Evolutionary conservation across 23 tunicate species (phyloP).

Genomic region (Aplidium turbinatum): DNA sequence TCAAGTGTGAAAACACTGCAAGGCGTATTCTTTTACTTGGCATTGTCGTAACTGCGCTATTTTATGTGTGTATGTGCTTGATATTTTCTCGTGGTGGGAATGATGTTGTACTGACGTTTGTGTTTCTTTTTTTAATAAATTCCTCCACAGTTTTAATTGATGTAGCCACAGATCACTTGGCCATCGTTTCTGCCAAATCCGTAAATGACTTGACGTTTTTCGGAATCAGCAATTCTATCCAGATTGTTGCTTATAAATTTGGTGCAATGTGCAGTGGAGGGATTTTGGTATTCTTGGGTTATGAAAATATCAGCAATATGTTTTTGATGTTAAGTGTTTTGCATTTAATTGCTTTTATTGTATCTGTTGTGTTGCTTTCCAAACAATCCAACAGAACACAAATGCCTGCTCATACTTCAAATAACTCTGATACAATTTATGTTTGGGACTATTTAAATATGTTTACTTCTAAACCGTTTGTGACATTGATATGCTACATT

Average conservation of each 20-base stretch:
- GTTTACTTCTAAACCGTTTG: neutral
- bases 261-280: conserved; percentile 52
- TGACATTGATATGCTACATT: neutral
- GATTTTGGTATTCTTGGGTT: conserved; percentile 6
- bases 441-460: neutral
- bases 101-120: neutral
- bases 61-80: conserved; percentile 12
- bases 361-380: too few species aligned
- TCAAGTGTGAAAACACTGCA: neutral
- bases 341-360: too few species aligned
- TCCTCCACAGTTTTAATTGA: conserved; percentile 37
- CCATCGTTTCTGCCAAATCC: conserved; percentile 35
- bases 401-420: neutral
- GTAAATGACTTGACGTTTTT: conserved; percentile 38
- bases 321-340: too few species aligned
- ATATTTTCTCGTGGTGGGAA: neutral
- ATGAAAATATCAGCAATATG: neutral
- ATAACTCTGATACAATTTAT: neutral
- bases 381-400: too few species aligned
- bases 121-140: conserved; percentile 29
- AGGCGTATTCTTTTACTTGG: neutral
- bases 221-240: conserved; percentile 44
- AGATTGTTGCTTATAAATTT: conserved; percentile 52
- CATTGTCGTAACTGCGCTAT: neutral
- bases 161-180: conserved; percentile 39